Evolutionary conservation across 2,797 vertebrate species (phyloP).

Genomic region (Nannoperca obscura): DNA sequence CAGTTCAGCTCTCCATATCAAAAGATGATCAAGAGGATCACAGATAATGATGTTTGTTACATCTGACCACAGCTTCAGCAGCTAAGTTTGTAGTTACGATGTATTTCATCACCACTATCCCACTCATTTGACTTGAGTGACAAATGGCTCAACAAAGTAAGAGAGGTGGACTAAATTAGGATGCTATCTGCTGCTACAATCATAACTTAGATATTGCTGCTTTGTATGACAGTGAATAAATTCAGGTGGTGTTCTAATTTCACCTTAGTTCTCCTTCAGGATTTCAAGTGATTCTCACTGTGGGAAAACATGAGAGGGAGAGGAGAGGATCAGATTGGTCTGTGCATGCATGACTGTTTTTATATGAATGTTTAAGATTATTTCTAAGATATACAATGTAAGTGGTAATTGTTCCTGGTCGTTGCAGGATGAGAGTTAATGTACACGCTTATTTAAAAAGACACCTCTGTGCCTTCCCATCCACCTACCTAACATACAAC

Average conservation of each 20-base stretch:
- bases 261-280: constrained; percentile 21
- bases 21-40: constrained; percentile 46
- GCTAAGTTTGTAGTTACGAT: constrained; percentile 28
- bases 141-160: constrained; percentile 18
- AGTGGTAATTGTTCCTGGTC: background rate
- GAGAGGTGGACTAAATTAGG: constrained; percentile 7
- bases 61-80: constrained; percentile 11
- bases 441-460: background rate
- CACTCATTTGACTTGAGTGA: constrained; percentile 31
- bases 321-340: constrained; percentile 1
- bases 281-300: constrained; percentile 7
- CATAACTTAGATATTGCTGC: constrained; percentile 6
- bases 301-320: background rate
- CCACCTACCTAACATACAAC: background rate
- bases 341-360: background rate
- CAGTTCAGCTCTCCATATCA: constrained; percentile 23
- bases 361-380: background rate
- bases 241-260: constrained; percentile 13
- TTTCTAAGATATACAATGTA: background rate
- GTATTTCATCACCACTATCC: constrained; percentile 46
- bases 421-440: background rate
- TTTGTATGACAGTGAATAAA: constrained; percentile 10
- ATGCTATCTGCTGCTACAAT: constrained; percentile 21
- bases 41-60: constrained; percentile 34
- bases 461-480: background rate